Percentiles rank a stretch among this genome's conserved stretches.
Conservation (phyloP, 2,888 invertebrate species). For the Ariolimax columbianus region DNA sequence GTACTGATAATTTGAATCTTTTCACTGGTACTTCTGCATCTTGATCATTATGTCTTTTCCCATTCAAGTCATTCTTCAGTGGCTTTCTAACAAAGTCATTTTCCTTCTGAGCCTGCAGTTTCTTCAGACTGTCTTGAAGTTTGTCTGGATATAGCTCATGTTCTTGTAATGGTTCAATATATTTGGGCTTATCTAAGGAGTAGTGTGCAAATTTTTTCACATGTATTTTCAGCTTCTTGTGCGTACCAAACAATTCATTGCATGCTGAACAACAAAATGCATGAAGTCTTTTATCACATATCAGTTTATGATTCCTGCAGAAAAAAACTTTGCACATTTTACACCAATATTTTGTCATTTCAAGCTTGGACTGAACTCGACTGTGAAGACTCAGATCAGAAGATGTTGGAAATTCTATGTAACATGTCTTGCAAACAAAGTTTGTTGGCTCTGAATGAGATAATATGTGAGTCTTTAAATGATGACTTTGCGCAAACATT, state of each 20-base stretch:
- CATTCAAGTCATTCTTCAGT: not conserved
- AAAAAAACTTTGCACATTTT: conserved; percentile 49
- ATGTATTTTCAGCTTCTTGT: conserved; percentile 47
- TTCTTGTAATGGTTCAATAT: conserved; percentile 43
- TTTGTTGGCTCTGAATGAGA: conserved; percentile 50
- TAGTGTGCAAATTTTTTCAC: conserved; percentile 51
- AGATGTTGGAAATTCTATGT: conserved; percentile 41
- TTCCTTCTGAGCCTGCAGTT: conserved; percentile 32
- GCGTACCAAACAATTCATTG: conserved; percentile 47
- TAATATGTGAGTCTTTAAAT: conserved; percentile 48
- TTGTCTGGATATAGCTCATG: conserved; percentile 46
- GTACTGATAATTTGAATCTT: conserved; percentile 39
- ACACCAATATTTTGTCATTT: conserved; percentile 44
- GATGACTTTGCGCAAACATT: conserved; percentile 52
- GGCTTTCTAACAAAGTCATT: conserved; percentile 19
- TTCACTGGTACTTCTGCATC: conserved; percentile 24
- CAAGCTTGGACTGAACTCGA: conserved; percentile 35
- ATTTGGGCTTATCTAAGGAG: conserved; percentile 36
- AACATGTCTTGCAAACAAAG: conserved; percentile 49
- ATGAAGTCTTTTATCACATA: conserved; percentile 36
- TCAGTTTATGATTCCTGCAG: conserved; percentile 35
- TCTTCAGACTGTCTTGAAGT: conserved; percentile 16
- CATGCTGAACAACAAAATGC: conserved; percentile 48
- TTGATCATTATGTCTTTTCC: conserved; percentile 5
- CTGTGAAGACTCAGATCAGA: conserved; percentile 37